phyloP scores from a whole-genome alignment of 1,140 invertebrate species.

The Danaus plexippus region DNA sequence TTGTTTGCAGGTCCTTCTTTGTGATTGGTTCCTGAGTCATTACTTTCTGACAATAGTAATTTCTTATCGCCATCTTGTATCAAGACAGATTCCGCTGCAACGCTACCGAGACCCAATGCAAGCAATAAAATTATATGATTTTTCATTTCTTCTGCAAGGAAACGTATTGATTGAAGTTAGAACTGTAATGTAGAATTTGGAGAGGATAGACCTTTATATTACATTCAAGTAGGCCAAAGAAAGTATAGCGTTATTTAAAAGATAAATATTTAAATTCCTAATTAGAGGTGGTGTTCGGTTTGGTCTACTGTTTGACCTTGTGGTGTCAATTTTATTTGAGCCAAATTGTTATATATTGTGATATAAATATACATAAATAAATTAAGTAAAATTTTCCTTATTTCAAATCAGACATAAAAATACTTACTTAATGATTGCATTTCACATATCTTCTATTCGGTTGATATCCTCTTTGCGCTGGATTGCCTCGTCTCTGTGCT shows the following conservation, averaged over 20 bases:
- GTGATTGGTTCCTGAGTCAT: slow-evolving; percentile 10
- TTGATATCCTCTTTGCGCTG: slow-evolving; percentile 30
- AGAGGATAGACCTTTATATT: slow-evolving; percentile 33
- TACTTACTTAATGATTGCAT: slow-evolving; percentile 32
- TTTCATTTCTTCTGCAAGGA: slow-evolving; percentile 56
- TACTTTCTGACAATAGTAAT: slow-evolving; percentile 12
- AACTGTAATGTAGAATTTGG: slow-evolving; percentile 14
- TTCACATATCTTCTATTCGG: slow-evolving; percentile 1
- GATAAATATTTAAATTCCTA: slow-evolving; percentile 26
- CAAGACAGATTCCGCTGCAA: slow-evolving; percentile 15
- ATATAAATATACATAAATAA: slow-evolving; percentile 3
- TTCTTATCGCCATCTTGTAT: slow-evolving; percentile 9
- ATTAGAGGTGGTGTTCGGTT: slow-evolving; percentile 11
- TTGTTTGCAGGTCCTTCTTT: slow-evolving; percentile 11
- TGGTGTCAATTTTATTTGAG: background rate
- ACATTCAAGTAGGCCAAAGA: slow-evolving; percentile 41
- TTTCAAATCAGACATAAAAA: slow-evolving; percentile 6
- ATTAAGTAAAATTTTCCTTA: background rate
- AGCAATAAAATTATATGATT: slow-evolving; percentile 28
- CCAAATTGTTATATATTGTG: slow-evolving; percentile 2
- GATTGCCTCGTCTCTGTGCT: background rate
- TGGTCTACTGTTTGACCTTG: too few species aligned
- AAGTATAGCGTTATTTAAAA: slow-evolving; percentile 27
- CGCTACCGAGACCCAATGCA: slow-evolving; percentile 28
- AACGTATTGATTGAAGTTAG: slow-evolving; percentile 6